Evolutionary conservation across 2,888 invertebrate genomes (phyloP), one percentile per base, ranked within the genome.

Genomic region (Plagodis dolabraria): DNA sequence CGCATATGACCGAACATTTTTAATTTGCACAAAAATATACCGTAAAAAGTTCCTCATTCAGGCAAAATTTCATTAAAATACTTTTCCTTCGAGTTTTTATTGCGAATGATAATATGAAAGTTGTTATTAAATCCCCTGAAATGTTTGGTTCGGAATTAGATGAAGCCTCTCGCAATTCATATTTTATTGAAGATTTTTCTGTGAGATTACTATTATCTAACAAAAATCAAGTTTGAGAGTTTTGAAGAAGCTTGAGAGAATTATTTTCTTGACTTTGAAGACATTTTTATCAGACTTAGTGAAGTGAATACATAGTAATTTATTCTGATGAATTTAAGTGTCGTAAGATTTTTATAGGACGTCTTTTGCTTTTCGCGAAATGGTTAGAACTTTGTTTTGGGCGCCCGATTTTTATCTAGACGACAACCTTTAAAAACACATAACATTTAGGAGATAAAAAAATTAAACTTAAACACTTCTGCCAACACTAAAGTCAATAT

Each of bases 21-120:
- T 63, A 63, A 63, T 63, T 63, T 63, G 55, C 58, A 63, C 62
- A 55, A 63, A 63, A 63, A 50, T 60, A 54, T 57, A 57, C 57
- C 45, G 56, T 56, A 50, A 54, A 54, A 65, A 65, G 59, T 65
- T 65, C 58, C 46, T 46, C 65, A 62, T 62, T 50, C 53, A 56
- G 49, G 53, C 50, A 48, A 54, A 58, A 64, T 64, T 64, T 61
- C 64, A 64, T 64, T 61, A 64, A 61, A 58, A 59, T 58, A 53
- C 58, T 61, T 61, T 11, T 44, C 51, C 57, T 36, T 42, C 43
- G 59, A 47, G 58, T 59, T 63, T 59, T 63, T 59, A 63, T 58
- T 59, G 60, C 63, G 44, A 65, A 65, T 63, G 57, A 60, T 63
- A 58, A 61, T 61, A 61, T 56, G 53, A 53, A 63, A 57, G 62